Evolutionary conservation across 1,140 invertebrate species (phyloP), one percentile per base, ranked within the genome.

Genomic region (Latrodectus geometricus): DNA sequence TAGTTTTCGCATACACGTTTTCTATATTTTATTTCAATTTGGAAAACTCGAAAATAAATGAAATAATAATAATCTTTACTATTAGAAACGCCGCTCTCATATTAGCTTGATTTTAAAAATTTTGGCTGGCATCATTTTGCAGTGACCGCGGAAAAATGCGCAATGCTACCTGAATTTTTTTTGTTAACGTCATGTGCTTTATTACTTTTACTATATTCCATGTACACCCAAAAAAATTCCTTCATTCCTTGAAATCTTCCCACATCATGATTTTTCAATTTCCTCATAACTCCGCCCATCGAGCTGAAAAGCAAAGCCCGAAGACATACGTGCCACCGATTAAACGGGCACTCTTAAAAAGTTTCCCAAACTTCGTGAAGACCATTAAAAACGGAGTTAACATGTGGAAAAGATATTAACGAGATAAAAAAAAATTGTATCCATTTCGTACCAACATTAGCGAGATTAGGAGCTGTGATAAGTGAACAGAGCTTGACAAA

Each of bases 371-470:
- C 48, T 54, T 48, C 21, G 21, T 17, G 52, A 74, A 74, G 21
- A 12, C 80, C 82, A 84, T 84, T 84, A 84, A 84, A 84, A 76
- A 69, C 56, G 73, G 21, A 35, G 49, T n/a, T 17, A 15, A 17
- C 70, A 73, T 23, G 35, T 12, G 56, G 49, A 68, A 17, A 76
- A 76, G 82, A 76, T 75, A 81, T 76, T 76, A 75, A 69, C 72
- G 65, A 65, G 72, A 84, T 84, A 76, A 84, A 76, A 75, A 83
- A 75, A 83, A 61, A 17, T 74, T n/a, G n/a, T 56, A 69, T n/a
- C 15, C 73, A 84, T 84, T 84, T 84, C 61, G 82, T 8, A 52
- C 48, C 54, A 68, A 68, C 82, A 84, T 84, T 84, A 76, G 54
- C 23, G 61, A 75, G 82, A 84, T 84, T 76, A 52, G 72, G 4